Base-by-base conservation (phyloP, 2,113 vertebrate genomes). In the Labeo catla region DNA sequence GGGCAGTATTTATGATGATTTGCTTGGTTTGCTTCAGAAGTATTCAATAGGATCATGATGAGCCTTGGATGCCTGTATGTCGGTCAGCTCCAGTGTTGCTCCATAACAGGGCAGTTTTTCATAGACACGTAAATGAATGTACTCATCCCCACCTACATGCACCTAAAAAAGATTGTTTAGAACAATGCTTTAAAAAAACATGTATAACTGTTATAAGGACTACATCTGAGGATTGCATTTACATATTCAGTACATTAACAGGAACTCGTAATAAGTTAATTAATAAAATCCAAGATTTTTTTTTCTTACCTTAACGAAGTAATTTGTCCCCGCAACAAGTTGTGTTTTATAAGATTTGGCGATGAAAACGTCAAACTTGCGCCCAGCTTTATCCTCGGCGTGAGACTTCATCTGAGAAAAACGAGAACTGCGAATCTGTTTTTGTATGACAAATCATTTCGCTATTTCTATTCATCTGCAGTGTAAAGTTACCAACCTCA, bases 241-340 rank as follows among this genome's bases (percentile, higher is more conserved):
- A 57, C 8, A 16, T 4, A 45, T 76, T 77, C 12, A 84, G 8
- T 68, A 10, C 34, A 43, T 13, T 28, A 16, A 16, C n/a, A 65
- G 23, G 61, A 9, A 2, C 4, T 1, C 7, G 8, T 4, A 4
- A 45, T 13, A 43, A 10, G 7, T n/a, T 39, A 1, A 43, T 21
- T 21, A 0, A 36, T 12, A 21, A 50, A 21, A 19, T 2, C 8
- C 6, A 11, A 12, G 9, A 19, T 61, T 39, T 11, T 15, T 11
- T 15, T 85, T 2, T 54, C 74, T 84, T 88, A 97, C 97, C 97
- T 98, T 98, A 61, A 98, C 91, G 15, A 95, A 97, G 90, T 92
- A 96, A 87, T 95, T 96, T 0, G 0, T 92, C 13, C 97, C 97
- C 0, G 93, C 86, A 36, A 98, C 97, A 15, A 94, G 0, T 88